Percentiles rank a stretch among this genome's conserved stretches.
phyloP scores from a whole-genome alignment of 2,888 invertebrate genomes.

The Neuroscelio doddi region DNA sequence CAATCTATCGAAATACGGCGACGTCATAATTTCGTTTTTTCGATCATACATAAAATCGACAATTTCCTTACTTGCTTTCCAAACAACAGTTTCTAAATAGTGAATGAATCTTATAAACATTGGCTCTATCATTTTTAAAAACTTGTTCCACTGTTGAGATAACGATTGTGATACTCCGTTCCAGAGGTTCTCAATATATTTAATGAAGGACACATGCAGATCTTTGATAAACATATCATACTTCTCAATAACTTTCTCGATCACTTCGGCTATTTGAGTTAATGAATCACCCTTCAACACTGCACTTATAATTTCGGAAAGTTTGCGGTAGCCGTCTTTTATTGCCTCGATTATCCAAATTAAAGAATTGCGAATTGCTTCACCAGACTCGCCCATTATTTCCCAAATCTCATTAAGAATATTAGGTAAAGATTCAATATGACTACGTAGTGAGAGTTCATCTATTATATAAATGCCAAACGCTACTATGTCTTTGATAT shows the following conservation, averaged over 20 bases:
- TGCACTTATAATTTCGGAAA: constrained; percentile 80
- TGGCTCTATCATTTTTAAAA: constrained; percentile 84
- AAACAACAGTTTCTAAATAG: constrained; percentile 82
- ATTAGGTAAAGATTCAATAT: constrained; percentile 85
- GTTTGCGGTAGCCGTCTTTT: constrained; percentile 81
- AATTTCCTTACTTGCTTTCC: constrained; percentile 83
- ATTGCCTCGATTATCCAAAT: constrained; percentile 83
- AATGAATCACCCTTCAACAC: constrained; percentile 84
- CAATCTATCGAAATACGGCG: constrained; percentile 85
- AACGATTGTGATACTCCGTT: constrained; percentile 78
- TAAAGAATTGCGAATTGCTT: constrained; percentile 83
- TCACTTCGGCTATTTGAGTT: constrained; percentile 79
- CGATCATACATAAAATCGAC: constrained; percentile 88
- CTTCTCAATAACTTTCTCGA: constrained; percentile 81
- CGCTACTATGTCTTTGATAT: constrained; percentile 84
- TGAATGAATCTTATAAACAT: constrained; percentile 84
- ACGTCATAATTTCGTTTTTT: constrained; percentile 84
- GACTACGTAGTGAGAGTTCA: constrained; percentile 84
- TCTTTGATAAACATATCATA: constrained; percentile 87
- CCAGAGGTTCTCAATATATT: constrained; percentile 85
- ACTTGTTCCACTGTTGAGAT: constrained; percentile 81
- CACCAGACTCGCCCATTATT: constrained; percentile 88
- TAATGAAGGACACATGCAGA: constrained; percentile 80
- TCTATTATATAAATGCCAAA: constrained; percentile 82
- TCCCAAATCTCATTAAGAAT: constrained; percentile 89